Base-by-base conservation (phyloP, 2,888 invertebrate species). In the Myopa tessellatipennis region DNA sequence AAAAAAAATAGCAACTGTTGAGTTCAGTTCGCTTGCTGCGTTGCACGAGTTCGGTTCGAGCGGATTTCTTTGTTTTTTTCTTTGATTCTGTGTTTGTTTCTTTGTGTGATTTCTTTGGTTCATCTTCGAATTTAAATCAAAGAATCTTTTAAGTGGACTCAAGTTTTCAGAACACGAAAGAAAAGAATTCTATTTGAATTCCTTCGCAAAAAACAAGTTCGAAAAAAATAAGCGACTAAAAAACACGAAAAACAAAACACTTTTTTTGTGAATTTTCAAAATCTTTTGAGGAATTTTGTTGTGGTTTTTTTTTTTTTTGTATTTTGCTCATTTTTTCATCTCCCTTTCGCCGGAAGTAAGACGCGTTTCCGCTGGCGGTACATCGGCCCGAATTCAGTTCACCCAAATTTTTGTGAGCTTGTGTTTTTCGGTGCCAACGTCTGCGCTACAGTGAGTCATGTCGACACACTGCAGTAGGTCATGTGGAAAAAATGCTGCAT, bases 1-100 rank as follows among this genome's bases (percentile, higher is more conserved):
- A 75, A 38, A 75, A 68, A 82, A 85, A 85, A 84, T 81, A 85
- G 86, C 83, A 84, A 85, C 82, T 83, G 55, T 70, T 36, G 38
- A 72, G 38, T 85, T 85, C 84, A 85, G 85, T 85, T 87, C 81
- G 86, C 83, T 86, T 84, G 86, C 85, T 85, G 85, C 85, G 83
- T 83, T 81, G 77, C 80, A 81, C 85, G 87, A 85, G 85, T 84
- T 79, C 85, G 82, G 87, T 85, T 87, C 36, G 18, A 65, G 52
- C 16, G 14, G 45, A 8, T 10, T 45, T 45, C 45, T 45, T 45
- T 10, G 6, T 45, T 45, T 45, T 1, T 6, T 45, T 45, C 10
- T 6, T 45, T 45, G 45, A 6, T 45, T 6, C 45, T 26, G 45
- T 45, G 45, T 45, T 45, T 45, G 6, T 10, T 45, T 45, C 45